These are phyloP conservation scores for Danionella dracula DNA, from an alignment of 2,797 vertebrate species.

Conservation along the genomic window DNA sequence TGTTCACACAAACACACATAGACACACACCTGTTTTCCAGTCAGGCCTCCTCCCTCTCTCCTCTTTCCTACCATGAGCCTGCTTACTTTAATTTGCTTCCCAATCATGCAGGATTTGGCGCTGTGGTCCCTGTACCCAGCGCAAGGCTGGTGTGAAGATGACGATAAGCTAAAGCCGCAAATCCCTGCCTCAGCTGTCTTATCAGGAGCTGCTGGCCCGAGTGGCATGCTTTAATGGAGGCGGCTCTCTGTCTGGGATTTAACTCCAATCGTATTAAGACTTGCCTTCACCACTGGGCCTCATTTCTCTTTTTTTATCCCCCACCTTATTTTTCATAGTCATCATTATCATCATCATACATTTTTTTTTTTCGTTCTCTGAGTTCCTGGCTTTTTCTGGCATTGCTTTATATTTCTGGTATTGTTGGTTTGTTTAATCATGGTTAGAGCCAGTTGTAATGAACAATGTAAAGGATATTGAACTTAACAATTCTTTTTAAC, in stretches of 20 bases:
- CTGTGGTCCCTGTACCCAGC: conserved; percentile 61
- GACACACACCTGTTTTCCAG: conserved; percentile 22
- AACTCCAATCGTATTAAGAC: conserved; percentile 76
- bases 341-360: conserved; percentile 26
- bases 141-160: conserved; percentile 76
- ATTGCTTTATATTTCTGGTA: too few species aligned
- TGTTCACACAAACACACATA: neutral
- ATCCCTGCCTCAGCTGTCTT: conserved; percentile 78
- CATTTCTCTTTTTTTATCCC: conserved; percentile 62
- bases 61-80: conserved; percentile 46
- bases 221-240: conserved; percentile 75
- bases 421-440: too few species aligned
- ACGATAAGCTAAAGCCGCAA: conserved; percentile 77
- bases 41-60: conserved; percentile 15
- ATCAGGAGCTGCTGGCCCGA: conserved; percentile 72
- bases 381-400: conserved; percentile 46
- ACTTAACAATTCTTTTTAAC: too few species aligned
- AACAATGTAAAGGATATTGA: too few species aligned
- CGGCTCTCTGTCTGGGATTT: conserved; percentile 74
- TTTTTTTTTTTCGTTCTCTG: neutral
- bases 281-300: conserved; percentile 63
- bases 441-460: too few species aligned
- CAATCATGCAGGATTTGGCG: conserved; percentile 66
- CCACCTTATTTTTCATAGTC: neutral
- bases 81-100: conserved; percentile 65